A percentile compares a stretch with the other conserved stretches of the same genome.
phyloP scores from a whole-genome alignment of 2,113 vertebrate genomes.

The Pyxicephalus adspersus region DNA sequence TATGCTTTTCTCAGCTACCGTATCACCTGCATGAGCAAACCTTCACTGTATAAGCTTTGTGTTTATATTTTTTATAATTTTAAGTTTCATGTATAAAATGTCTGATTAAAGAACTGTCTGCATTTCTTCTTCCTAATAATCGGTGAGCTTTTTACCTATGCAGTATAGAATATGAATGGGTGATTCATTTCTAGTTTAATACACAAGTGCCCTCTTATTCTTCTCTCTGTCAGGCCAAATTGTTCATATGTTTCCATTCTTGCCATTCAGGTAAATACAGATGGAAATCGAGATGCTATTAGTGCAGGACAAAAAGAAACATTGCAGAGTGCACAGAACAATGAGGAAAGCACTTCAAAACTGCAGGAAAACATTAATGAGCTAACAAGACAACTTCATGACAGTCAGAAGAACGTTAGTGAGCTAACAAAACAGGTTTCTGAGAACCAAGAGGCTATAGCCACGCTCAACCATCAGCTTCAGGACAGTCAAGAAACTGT shows the following conservation, averaged over 20 bases:
- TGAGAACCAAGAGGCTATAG: conserved; percentile 21
- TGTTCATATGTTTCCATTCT: neutral
- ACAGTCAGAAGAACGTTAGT: conserved; percentile 25
- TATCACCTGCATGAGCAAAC: no score
- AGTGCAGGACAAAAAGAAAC: conserved; percentile 31
- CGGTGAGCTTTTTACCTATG: no score
- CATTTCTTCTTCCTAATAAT: no score
- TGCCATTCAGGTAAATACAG: neutral
- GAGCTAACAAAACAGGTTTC: conserved; percentile 22
- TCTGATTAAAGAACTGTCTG: no score
- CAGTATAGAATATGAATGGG: no score
- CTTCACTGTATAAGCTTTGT: no score
- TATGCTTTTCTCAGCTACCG: no score
- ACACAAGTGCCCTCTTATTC: no score
- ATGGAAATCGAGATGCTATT: neutral
- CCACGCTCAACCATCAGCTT: conserved; percentile 20
- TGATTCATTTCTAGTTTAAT: no score
- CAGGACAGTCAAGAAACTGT: conserved; percentile 31
- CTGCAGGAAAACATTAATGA: conserved; percentile 20
- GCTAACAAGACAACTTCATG: conserved; percentile 34
- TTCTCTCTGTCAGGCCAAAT: neutral
- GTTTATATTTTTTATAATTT: no score
- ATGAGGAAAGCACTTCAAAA: conserved; percentile 6
- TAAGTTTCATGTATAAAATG: no score
- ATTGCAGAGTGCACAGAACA: conserved; percentile 58